Base-by-base conservation (phyloP, 2,888 invertebrate genomes). In the Seladonia tumulorum region DNA sequence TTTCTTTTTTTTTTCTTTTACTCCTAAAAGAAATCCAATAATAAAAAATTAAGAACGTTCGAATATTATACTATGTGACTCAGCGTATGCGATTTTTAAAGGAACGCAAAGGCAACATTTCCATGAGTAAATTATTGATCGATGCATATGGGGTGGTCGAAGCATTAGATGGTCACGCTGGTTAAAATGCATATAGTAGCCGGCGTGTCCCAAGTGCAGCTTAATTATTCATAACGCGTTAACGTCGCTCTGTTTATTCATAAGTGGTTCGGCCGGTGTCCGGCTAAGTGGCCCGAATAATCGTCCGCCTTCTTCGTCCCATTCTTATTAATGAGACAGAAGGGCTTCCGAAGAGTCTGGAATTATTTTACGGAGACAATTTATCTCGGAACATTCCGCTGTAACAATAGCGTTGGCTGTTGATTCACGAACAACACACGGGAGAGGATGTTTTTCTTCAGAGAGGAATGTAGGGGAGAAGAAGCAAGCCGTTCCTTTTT, bases 191-290 rank as follows among this genome's bases (percentile, higher is more conserved):
- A 18, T 25, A 35, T 22, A 12, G 53, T 60, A 79, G n/a, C 8
- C 53, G 47, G 53, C n/a, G 78, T 66, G 78, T 66, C 70, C 45
- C 73, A 72, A 82, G 82, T 80, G 78, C 82, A 70, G 49, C 76
- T 87, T 81, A 85, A 87, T 88, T 87, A 88, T 88, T 88, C 88
- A 88, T 71, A 79, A 81, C 71, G 75, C 88, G 81, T 85, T 87
- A 85, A 76, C 80, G 82, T 76, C 80, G 45, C 76, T 63, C 77
- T 87, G 85, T 88, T 88, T 88, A 88, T 88, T 88, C 88, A 88
- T 88, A 88, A 82, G 49, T 78, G 70, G 35, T 47, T 35, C 35
- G 70, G 39, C 29, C 77, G 71, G 71, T 71, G 85, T 72, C 68
- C 57, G 79, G 68, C 25, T 35, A 81, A 86, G 78, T 79, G 63